Percentiles rank a stretch among this genome's conserved stretches.
These are phyloP conservation scores for Torymus tubicola DNA, from an alignment of 2,888 invertebrate species.

Conservation along the genomic window DNA sequence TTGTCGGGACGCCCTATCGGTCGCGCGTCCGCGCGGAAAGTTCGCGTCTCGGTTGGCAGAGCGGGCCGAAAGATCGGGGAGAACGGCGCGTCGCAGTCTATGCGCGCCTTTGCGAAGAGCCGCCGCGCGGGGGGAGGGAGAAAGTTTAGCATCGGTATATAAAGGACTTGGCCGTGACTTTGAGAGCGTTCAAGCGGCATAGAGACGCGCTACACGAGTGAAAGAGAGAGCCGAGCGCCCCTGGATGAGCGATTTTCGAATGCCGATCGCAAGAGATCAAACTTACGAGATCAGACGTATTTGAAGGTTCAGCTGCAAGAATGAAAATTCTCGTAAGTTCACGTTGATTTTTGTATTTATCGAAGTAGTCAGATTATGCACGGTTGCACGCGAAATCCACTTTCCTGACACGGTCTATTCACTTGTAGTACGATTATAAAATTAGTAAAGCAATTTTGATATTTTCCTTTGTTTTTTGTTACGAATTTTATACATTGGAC, in stretches of 20 bases:
- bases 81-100: slow-evolving; percentile 22
- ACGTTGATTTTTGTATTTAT: not conserved
- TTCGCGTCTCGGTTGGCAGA: too few species aligned
- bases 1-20: too few species aligned
- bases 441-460: too few species aligned
- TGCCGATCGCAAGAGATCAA: not conserved
- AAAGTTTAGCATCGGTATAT: slow-evolving; percentile 73
- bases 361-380: too few species aligned
- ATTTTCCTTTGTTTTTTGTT: too few species aligned
- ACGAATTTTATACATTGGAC: too few species aligned
- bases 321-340: slow-evolving; percentile 48
- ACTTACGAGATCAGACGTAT: not conserved
- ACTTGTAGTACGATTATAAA: too few species aligned
- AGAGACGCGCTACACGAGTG: too few species aligned
- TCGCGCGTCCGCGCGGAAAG: too few species aligned
- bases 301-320: not conserved
- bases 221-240: slow-evolving; percentile 46
- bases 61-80: not conserved
- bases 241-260: slow-evolving; percentile 21
- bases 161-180: slow-evolving; percentile 75
- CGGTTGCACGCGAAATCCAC: too few species aligned
- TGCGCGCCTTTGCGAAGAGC: slow-evolving; percentile 55
- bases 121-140: slow-evolving; percentile 70
- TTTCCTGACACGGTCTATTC: too few species aligned
- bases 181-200: slow-evolving; percentile 69